A percentile compares a stretch with the other conserved stretches of the same genome.
phyloP scores from a whole-genome alignment of 2,888 invertebrate species.

The Acanthosepion esculentum region DNA sequence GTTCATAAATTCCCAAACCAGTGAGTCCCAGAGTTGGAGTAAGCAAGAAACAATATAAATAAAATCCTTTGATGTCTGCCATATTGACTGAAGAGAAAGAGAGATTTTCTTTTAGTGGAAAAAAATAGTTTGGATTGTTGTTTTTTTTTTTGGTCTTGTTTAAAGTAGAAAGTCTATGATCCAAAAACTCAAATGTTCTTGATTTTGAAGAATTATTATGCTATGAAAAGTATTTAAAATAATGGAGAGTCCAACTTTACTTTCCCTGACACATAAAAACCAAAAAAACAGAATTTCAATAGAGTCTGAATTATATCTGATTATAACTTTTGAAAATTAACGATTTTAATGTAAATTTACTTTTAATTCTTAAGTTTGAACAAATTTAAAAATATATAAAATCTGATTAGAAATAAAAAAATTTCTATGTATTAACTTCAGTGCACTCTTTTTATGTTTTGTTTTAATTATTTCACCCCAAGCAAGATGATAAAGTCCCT shows the following conservation, averaged over 20 bases:
- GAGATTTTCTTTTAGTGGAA: too few relatives aligned
- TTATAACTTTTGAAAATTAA: too few relatives aligned
- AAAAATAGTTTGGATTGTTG: background rate
- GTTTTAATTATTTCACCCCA: too few relatives aligned
- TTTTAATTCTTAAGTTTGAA: too few relatives aligned
- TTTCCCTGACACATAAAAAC: too few relatives aligned
- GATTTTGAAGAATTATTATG: background rate
- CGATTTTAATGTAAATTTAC: too few relatives aligned
- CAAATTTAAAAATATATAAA: too few relatives aligned
- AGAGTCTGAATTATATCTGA: background rate
- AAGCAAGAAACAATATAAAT: background rate
- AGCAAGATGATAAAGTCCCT: too few relatives aligned
- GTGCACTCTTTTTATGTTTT: too few relatives aligned
- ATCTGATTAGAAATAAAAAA: too few relatives aligned
- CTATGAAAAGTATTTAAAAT: background rate
- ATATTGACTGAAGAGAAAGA: background rate
- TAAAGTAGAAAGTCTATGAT: background rate
- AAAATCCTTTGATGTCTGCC: background rate
- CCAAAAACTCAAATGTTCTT: background rate
- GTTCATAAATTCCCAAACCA: slow-evolving; percentile 57
- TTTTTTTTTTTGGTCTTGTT: background rate
- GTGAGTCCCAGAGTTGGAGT: slow-evolving; percentile 52
- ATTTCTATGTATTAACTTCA: too few relatives aligned
- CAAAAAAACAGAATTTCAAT: background rate
- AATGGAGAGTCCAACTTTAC: background rate